Percentiles rank a stretch among this genome's conserved stretches.
Conservation (phyloP, 2,113 vertebrate species). For the Calypte anna region DNA sequence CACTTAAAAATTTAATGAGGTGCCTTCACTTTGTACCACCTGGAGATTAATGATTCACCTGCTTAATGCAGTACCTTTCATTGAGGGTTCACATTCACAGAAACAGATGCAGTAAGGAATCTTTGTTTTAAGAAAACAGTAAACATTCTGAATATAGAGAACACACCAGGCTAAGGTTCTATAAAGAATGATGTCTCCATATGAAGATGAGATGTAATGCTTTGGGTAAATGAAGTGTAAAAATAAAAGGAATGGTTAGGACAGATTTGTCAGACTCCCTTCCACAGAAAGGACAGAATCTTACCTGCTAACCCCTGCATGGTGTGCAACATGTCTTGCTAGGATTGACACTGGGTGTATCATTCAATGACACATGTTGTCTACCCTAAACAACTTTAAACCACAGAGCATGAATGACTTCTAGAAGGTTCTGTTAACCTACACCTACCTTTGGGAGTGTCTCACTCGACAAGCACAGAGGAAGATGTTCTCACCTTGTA, state of each 20-base stretch:
- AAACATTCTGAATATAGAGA: background rate
- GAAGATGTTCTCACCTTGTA: background rate
- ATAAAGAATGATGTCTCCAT: background rate
- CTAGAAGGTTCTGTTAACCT: background rate
- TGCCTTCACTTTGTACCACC: background rate
- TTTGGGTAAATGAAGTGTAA: background rate
- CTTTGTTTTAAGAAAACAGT: background rate
- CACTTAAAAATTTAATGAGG: background rate
- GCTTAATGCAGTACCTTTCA: background rate
- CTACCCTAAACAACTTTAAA: background rate
- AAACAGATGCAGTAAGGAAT: conserved; percentile 12
- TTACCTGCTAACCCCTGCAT: background rate
- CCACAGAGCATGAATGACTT: background rate
- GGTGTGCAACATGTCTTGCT: background rate
- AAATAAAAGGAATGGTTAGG: background rate
- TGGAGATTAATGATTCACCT: background rate
- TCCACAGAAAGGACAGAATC: background rate
- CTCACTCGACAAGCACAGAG: background rate
- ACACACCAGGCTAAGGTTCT: background rate
- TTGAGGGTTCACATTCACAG: conserved; percentile 17
- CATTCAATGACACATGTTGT: background rate
- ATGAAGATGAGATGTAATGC: background rate
- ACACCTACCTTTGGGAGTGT: background rate
- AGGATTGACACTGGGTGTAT: background rate
- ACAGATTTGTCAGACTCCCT: background rate